Evolutionary conservation across 2,888 invertebrate genomes (phyloP).

Genomic region (Ophion ellenae): DNA sequence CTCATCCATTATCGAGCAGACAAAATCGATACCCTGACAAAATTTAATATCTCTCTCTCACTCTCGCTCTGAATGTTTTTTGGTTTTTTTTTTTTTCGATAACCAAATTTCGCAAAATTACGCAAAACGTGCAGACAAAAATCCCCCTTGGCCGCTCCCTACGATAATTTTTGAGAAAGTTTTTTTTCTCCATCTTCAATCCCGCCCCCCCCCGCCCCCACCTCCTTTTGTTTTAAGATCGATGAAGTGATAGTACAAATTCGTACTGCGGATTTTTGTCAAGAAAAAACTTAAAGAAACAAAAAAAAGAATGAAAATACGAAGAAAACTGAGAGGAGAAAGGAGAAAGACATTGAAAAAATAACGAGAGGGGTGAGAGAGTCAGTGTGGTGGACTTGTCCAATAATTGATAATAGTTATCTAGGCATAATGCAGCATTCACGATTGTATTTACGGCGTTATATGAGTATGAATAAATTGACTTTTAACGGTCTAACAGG

Average conservation of each 20-base stretch:
- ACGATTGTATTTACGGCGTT: slow-evolving; percentile 69
- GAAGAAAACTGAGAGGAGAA: no score
- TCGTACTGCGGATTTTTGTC: slow-evolving; percentile 56
- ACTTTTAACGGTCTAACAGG: slow-evolving; percentile 59
- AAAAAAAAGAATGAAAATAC: not conserved
- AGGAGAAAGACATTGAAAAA: slow-evolving; percentile 22
- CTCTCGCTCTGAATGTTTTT: not conserved
- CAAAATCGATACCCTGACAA: slow-evolving; percentile 3
- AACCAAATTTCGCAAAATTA: slow-evolving; percentile 5
- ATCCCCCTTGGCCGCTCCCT: no score
- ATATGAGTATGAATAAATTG: slow-evolving; percentile 68
- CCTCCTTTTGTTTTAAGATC: slow-evolving; percentile 39
- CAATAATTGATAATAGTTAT: slow-evolving; percentile 66
- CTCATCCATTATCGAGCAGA: not conserved
- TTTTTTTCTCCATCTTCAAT: not conserved
- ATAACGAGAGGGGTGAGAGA: slow-evolving; percentile 55
- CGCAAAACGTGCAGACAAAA: not conserved
- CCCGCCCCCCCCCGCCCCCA: not conserved
- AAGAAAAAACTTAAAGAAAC: slow-evolving; percentile 25
- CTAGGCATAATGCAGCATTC: slow-evolving; percentile 68
- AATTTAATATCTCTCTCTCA: slow-evolving; percentile 30
- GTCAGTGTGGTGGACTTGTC: slow-evolving; percentile 58
- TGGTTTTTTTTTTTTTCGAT: not conserved
- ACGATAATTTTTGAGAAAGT: not conserved
- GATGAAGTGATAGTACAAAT: slow-evolving; percentile 56